phyloP scores from a whole-genome alignment of 2,888 invertebrate genomes.

The Protodeltote pygarga region DNA sequence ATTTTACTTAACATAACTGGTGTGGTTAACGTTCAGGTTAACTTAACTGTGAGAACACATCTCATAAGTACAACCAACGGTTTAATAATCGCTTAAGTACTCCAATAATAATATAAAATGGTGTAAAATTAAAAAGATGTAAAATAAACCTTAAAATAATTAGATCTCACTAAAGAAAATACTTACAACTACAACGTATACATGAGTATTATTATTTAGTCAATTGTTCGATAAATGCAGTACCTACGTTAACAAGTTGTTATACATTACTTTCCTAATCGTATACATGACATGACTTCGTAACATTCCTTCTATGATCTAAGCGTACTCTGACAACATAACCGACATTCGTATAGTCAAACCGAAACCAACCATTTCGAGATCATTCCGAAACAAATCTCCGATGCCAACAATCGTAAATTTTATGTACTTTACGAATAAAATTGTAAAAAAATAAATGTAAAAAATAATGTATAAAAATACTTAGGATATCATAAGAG shows the following conservation, averaged over 20 bases:
- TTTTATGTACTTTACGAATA: conserved; percentile 79
- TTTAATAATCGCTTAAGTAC: conserved; percentile 65
- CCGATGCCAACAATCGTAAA: conserved; percentile 68
- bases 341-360: conserved; percentile 63
- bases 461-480: conserved; percentile 86
- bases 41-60: conserved; percentile 56
- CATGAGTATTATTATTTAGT: conserved; percentile 84
- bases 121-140: conserved; percentile 58
- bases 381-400: conserved; percentile 58
- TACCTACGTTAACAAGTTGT: conserved; percentile 77
- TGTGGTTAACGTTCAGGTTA: conserved; percentile 59
- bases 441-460: conserved; percentile 84
- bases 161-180: conserved; percentile 81
- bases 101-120: conserved; percentile 55
- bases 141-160: conserved; percentile 64
- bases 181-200: conserved; percentile 83
- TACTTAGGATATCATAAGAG: conserved; percentile 85
- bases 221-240: conserved; percentile 82
- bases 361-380: conserved; percentile 71
- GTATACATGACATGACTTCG: conserved; percentile 80
- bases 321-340: conserved; percentile 67
- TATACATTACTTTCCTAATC: conserved; percentile 71
- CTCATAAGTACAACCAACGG: conserved; percentile 64
- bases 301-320: conserved; percentile 56
- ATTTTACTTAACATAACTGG: conserved; percentile 63